These are phyloP conservation scores for Agelastica alni DNA, from an alignment of 2,888 invertebrate genomes.

Conservation along the genomic window DNA sequence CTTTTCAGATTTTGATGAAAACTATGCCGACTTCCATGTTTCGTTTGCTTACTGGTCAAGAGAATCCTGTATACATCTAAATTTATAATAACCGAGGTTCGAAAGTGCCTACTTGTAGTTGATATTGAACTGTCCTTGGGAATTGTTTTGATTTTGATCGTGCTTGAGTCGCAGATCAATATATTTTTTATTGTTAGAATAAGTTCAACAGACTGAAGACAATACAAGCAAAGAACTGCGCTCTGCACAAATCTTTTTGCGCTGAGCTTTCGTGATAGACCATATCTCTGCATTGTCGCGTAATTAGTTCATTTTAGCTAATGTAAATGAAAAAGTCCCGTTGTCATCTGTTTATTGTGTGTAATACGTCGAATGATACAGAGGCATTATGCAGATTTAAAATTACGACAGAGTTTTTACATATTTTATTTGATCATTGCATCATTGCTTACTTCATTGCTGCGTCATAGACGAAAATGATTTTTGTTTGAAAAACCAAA, in stretches of 20 bases:
- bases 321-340: constrained; percentile 16
- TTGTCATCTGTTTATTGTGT: constrained; percentile 5
- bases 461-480: no score
- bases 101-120: constrained; percentile 68
- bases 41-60: constrained; percentile 97
- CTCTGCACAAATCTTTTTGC: constrained; percentile 48
- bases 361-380: no score
- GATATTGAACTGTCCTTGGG: constrained; percentile 54
- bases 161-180: constrained; percentile 56
- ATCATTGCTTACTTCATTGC: no score
- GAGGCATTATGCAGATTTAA: no score
- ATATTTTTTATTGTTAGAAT: constrained; percentile 55
- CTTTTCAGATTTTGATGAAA: constrained; percentile 95
- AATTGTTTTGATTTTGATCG: constrained; percentile 53
- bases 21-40: constrained; percentile 99
- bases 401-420: no score
- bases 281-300: constrained; percentile 56
- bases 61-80: constrained; percentile 98
- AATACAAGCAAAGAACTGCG: constrained; percentile 56
- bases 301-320: constrained; percentile 37
- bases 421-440: no score
- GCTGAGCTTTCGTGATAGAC: constrained; percentile 56
- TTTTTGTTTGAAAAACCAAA: no score
- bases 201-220: constrained; percentile 57
- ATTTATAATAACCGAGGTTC: constrained; percentile 52